Evolutionary conservation across 2,888 invertebrate species (phyloP), one percentile per base, ranked within the genome.

Genomic region (Malacosoma neustria): DNA sequence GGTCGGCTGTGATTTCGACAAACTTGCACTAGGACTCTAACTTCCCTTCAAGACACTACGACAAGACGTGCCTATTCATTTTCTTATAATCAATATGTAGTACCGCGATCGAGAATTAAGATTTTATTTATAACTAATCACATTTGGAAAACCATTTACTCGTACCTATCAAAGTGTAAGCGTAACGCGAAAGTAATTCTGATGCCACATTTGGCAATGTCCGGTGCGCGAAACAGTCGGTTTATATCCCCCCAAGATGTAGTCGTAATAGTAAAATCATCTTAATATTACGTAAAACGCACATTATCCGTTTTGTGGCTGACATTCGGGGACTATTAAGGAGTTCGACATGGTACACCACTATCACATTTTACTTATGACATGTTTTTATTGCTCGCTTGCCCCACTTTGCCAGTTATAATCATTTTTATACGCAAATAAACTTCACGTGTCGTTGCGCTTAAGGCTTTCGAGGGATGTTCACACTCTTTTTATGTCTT

Each of bases 201-300:
- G 9, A 5, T 5, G 22, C 22, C 22, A 9, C 9, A 22, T 22
- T 9, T 22, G 5, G 22, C 9, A 22, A 22, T 22, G 22, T 22
- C 22, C 22, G 22, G 22, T 22, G 22, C 9, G 9, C 22, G 22
- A 22, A 7, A 22, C 22, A 22, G 56, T 52, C 56, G 46, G 64
- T 77, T 80, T 77, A 81, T 67, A 70, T 64, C 54, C 57, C 48
- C 53, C 56, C 74, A 62, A 70, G 67, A 72, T 75, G 76, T 75
- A 73, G 69, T 61, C 62, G 72, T 72, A 73, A 75, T 70, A 76
- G 70, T 76, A 75, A 79, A 77, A 73, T 73, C 64, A 79, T 72
- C 68, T 65, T 77, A 75, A 70, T 75, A 70, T 54, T 67, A 60
- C 70, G 69, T 77, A 71, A 75, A 73, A 52, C 57, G 43, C 51